These are phyloP conservation scores for Platycercus adscitus DNA, from an alignment of 2,113 vertebrate genomes.

Conservation along the genomic window DNA sequence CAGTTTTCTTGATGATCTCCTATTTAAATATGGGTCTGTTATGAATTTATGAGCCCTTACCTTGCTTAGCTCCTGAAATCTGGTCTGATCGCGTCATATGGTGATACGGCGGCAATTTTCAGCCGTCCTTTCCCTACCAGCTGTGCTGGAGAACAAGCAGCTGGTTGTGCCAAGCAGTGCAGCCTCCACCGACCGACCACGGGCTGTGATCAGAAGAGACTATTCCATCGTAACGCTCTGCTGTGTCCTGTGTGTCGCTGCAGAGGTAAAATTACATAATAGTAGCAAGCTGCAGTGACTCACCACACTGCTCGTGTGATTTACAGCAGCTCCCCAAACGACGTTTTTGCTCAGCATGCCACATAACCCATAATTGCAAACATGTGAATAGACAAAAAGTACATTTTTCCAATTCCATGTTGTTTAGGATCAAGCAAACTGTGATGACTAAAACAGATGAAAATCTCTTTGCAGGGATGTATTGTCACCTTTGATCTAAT, in stretches of 20 bases:
- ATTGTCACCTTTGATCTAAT: neutral
- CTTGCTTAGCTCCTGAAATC: neutral
- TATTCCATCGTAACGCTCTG: neutral
- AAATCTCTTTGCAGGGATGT: neutral
- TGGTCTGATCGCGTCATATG: fast-evolving
- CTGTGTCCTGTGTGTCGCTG: neutral
- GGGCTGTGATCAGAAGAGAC: neutral
- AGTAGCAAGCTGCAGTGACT: neutral
- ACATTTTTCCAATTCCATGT: neutral
- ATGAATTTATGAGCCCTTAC: neutral
- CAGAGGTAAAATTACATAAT: neutral
- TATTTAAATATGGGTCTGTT: fast-evolving
- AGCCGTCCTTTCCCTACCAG: neutral
- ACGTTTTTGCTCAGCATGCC: neutral
- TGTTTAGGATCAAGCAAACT: neutral
- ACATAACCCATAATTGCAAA: neutral
- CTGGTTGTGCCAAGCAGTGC: neutral
- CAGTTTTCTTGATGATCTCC: neutral
- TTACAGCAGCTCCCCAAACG: neutral
- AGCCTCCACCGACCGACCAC: fast-evolving
- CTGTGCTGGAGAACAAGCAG: neutral
- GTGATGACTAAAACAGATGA: neutral
- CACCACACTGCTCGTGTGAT: neutral
- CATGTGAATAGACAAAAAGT: neutral
- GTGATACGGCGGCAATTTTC: neutral